Evolutionary conservation across 1,140 invertebrate genomes (phyloP), one percentile per base, ranked within the genome.

Genomic region (Phenacoccus solenopsis): DNA sequence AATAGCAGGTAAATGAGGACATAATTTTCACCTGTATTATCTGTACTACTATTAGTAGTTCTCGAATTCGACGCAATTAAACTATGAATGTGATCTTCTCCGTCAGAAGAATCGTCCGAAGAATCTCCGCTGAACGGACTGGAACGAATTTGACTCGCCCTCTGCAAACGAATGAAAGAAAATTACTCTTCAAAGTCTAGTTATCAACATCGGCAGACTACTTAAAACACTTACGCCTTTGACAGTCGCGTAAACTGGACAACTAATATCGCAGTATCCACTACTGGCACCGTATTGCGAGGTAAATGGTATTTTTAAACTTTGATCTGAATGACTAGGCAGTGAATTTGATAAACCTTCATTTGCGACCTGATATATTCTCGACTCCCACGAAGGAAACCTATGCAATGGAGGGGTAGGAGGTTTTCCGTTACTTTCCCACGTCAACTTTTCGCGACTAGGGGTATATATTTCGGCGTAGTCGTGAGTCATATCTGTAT

Each of bases 401-500:
- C 88, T 83, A 76, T 96, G 93, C 49, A 96, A 77, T 0, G 93
- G 93, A 22, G 93, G 93, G 0, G 93, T 95, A 0, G 93, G 93
- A 0, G 92, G 90, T 73, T 89, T 83, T 3, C 81, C 76, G 49
- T 67, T 28, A 10, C 16, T 27, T 5, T 27, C 16, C 59, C 59
- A 27, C 59, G 25, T 5, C 3, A 71, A 59, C 81, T 81, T 83
- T 80, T 93, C 91, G 76, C 90, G 86, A 74, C 89, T 92, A 0
- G 92, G 92, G n/a, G 91, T 95, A 75, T 94, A 94, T 71, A 95
- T 94, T 79, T 96, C 92, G 7, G 91, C 91, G 77, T 94, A 95
- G 78, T 94, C 92, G 76, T 94, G 91, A 1, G 88, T 84, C 9
- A 90, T 86, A 28, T 76, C 75, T 10, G 75, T 74, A n/a, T 77